Percentiles rank a stretch among this genome's conserved stretches.
Evolutionary conservation across 2,888 invertebrate species (phyloP).

Genomic region (Luffia ferchaultella): DNA sequence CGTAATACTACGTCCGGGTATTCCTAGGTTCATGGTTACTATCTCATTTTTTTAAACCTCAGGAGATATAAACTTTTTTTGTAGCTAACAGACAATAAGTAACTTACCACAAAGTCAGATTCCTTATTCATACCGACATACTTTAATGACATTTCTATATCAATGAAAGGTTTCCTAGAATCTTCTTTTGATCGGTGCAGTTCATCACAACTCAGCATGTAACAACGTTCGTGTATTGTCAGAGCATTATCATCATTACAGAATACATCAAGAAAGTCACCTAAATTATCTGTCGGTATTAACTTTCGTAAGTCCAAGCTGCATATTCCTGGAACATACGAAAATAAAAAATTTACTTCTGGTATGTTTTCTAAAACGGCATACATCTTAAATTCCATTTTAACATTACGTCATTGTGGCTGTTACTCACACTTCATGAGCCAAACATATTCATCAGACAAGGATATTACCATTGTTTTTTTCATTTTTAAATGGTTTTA

Average conservation of each 20-base stretch:
- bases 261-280: constrained; percentile 38
- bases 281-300: constrained; percentile 41
- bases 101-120: background rate
- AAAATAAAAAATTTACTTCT: background rate
- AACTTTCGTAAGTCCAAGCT: constrained; percentile 60
- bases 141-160: constrained; percentile 55
- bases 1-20: no score
- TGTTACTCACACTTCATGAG: no score
- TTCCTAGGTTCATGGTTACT: no score
- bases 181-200: constrained; percentile 13
- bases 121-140: constrained; percentile 28
- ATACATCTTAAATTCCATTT: no score
- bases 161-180: constrained; percentile 42
- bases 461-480: no score
- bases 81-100: no score
- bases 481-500: no score
- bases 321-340: constrained; percentile 38
- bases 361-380: no score
- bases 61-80: no score
- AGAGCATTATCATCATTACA: constrained; percentile 36
- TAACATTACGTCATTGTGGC: no score
- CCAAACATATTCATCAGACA: no score
- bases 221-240: constrained; percentile 50
- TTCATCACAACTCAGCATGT: constrained; percentile 34
- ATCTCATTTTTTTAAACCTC: no score